These are phyloP conservation scores for Leucophenga varia DNA, from an alignment of 1,140 invertebrate species.

Conservation along the genomic window DNA sequence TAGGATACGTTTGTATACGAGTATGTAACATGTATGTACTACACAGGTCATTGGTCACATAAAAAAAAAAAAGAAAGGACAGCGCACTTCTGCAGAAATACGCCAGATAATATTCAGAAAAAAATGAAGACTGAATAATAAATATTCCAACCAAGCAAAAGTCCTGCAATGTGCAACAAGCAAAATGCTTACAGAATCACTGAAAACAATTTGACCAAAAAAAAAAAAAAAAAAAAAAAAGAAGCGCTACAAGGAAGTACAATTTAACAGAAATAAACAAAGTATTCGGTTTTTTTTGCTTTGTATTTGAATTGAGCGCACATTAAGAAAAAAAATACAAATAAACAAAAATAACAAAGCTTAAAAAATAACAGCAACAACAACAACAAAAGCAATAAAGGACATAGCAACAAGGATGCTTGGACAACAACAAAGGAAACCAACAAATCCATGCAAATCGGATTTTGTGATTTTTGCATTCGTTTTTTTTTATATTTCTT, in stretches of 20 bases:
- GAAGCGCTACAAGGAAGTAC: constrained; percentile 45
- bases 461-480: constrained; percentile 20
- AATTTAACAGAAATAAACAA: constrained; percentile 51
- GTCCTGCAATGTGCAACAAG: too few species aligned
- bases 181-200: too few species aligned
- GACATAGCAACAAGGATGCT: constrained; percentile 46
- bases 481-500: not conserved
- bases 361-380: constrained; percentile 40
- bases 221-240: too few species aligned
- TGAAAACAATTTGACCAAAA: too few species aligned
- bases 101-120: too few species aligned
- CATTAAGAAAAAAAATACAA: constrained; percentile 51
- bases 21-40: too few species aligned
- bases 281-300: constrained; percentile 36
- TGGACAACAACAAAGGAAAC: constrained; percentile 46
- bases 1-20: too few species aligned
- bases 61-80: too few species aligned
- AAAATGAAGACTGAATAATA: too few species aligned
- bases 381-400: constrained; percentile 46
- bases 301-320: constrained; percentile 18
- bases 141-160: too few species aligned
- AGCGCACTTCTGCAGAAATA: too few species aligned
- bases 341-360: constrained; percentile 41
- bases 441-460: constrained; percentile 55
- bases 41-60: too few species aligned